A percentile compares a stretch with the other conserved stretches of the same genome.
Evolutionary conservation across 2,888 invertebrate species (phyloP).

Genomic region (Dexiosoma caninum): DNA sequence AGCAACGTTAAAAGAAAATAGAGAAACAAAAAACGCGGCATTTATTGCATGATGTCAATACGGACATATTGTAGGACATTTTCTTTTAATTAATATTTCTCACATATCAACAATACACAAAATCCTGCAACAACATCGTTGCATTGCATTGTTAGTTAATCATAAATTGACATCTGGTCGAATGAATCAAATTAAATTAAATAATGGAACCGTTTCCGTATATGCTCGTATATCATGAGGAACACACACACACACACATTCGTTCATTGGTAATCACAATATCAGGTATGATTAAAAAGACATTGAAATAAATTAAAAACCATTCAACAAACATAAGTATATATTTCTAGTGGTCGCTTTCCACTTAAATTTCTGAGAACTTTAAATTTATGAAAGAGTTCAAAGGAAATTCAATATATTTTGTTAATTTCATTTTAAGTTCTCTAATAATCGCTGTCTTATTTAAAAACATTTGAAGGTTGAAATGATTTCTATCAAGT

Average conservation of each 20-base stretch:
- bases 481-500: conserved; percentile 49
- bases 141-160: background rate
- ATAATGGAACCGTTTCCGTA: conserved; percentile 24
- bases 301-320: conserved; percentile 44
- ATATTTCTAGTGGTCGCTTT: conserved; percentile 1
- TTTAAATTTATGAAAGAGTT: conserved; percentile 1
- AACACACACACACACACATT: conserved; percentile 54
- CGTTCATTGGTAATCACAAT: conserved; percentile 4
- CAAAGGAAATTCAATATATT: conserved; percentile 63
- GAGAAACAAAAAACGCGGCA: no score
- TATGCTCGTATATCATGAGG: conserved; percentile 41
- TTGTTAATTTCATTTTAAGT: conserved; percentile 49
- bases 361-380: conserved; percentile 30
- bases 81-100: no score
- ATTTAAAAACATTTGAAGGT: conserved; percentile 48
- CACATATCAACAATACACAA: no score
- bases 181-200: conserved; percentile 19
- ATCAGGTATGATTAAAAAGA: conserved; percentile 10
- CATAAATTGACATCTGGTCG: conserved; percentile 51
- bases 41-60: no score
- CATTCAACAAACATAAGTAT: conserved; percentile 42
- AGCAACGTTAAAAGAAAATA: no score
- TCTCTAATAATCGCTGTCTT: conserved; percentile 38
- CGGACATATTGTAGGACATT: no score
- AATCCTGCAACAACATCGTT: no score